These are phyloP conservation scores for Calephelis nemesis DNA, from an alignment of 1,140 invertebrate species.

Conservation along the genomic window DNA sequence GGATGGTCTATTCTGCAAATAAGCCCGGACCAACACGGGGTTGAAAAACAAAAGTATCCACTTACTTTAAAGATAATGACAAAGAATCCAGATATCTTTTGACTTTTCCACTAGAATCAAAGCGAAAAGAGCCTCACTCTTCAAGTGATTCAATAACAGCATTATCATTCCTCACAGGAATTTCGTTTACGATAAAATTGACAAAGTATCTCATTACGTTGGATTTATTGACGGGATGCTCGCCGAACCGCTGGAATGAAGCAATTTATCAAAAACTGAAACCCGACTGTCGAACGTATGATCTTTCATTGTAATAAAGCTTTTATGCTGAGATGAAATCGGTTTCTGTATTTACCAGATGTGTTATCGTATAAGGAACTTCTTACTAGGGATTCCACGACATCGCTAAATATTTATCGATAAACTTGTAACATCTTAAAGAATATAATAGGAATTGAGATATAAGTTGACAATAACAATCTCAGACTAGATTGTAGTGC, in stretches of 20 bases:
- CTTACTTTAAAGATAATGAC: too few species aligned
- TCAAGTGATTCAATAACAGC: slow-evolving; percentile 5
- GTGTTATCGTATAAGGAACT: not conserved
- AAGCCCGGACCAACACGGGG: too few species aligned
- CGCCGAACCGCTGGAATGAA: slow-evolving; percentile 1
- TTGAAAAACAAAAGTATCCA: too few species aligned
- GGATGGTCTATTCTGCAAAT: too few species aligned
- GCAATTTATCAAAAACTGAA: slow-evolving; percentile 12
- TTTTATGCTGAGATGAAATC: slow-evolving; percentile 17
- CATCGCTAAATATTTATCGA: not conserved
- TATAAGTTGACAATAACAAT: too few species aligned
- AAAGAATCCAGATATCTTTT: too few species aligned
- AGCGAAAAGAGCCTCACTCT: not conserved
- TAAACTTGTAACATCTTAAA: not conserved
- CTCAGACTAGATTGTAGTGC: too few species aligned
- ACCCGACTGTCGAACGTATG: slow-evolving; percentile 12
- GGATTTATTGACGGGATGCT: slow-evolving; percentile 15
- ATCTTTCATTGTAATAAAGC: slow-evolving; percentile 13
- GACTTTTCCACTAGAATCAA: too few species aligned
- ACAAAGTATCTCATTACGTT: slow-evolving; percentile 10
- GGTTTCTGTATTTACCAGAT: slow-evolving; percentile 8
- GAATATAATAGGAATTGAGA: too few species aligned
- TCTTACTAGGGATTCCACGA: not conserved
- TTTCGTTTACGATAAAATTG: slow-evolving; percentile 17
- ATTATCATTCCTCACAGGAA: slow-evolving; percentile 17